Base-by-base conservation (phyloP, 2,888 invertebrate genomes). In the Pantelozetes paolii region DNA sequence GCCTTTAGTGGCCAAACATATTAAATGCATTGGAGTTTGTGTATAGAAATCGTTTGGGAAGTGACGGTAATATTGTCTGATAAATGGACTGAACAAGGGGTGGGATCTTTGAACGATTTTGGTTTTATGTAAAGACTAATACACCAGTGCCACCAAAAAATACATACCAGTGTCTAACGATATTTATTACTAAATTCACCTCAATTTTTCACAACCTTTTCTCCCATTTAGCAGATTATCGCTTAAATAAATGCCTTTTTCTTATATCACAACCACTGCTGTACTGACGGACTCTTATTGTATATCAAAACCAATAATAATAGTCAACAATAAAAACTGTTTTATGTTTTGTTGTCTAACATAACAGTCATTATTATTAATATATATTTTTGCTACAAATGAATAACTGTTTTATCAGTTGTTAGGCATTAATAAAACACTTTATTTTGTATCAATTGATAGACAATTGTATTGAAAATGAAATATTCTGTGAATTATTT, bases 191-290 rank as follows among this genome's bases (percentile, higher is more conserved):
- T 18, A 62, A 32, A 62, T 62, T 36, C 36, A 62, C 62, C 62
- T 62, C 36, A 30, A 62, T 62, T 62, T 62, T 62, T 62, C 36
- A 62, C 36, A 62, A 62, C 62, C 54, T 54, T 23, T 26, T 54
- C 54, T 54, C 11, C 54, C 62, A 62, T 62, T 62, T 62, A 62
- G 62, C 62, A 30, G 62, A 36, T 62, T 62, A 62, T 62, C 32
- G 13, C 62, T 62, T 62, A 62, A 62, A 62, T 62, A 62, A 62
- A 62, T 62, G 62, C 20, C 18, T 62, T 54, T 20, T 30, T 11
- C 15, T 30, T 26, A 23, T 54, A 23, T 54, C 18, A 26, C 23
- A 20, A 50, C 54, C 5, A 54, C 54, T 54, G 54, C 23, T 11
- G 54, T 11, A 54, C 54, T 54, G 54, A 54, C 13, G 54, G 26